phyloP scores from a whole-genome alignment of 2,888 invertebrate species.

The Listrodromus nycthemerus region DNA sequence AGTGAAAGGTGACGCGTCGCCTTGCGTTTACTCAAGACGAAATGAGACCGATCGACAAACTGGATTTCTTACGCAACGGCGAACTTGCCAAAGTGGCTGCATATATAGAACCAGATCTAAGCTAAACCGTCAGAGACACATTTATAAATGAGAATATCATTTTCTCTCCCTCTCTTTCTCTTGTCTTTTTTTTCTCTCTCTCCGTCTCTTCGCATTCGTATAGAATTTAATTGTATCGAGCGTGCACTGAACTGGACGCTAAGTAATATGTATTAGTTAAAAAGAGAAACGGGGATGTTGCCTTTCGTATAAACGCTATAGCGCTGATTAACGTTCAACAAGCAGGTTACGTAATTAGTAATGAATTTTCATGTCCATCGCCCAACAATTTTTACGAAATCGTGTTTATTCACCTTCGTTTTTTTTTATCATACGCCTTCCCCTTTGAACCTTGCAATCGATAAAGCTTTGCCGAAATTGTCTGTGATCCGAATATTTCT shows the following conservation, averaged over 20 bases:
- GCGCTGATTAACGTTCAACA: conserved; percentile 33
- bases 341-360: conserved; percentile 19
- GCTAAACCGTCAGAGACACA: conserved; percentile 55
- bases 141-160: conserved; percentile 59
- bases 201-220: conserved; percentile 36
- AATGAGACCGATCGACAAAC: conserved; percentile 79
- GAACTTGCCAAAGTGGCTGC: conserved; percentile 69
- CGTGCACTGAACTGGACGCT: conserved; percentile 50
- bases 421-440: conserved; percentile 7
- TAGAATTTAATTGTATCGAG: conserved; percentile 51
- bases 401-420: background rate
- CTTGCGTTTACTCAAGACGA: conserved; percentile 79
- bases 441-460: conserved; percentile 12
- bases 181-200: conserved; percentile 27
- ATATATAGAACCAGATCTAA: conserved; percentile 56
- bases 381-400: conserved; percentile 40
- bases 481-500: conserved; percentile 45
- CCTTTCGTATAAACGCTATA: conserved; percentile 32
- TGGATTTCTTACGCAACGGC: conserved; percentile 75
- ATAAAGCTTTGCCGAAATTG: conserved; percentile 41
- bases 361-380: conserved; percentile 26
- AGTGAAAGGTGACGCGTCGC: conserved; percentile 82
- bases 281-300: conserved; percentile 22
- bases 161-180: conserved; percentile 18
- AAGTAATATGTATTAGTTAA: conserved; percentile 39